These are phyloP conservation scores for Lutraria lutraria DNA, from an alignment of 2,888 invertebrate genomes.

Conservation along the genomic window DNA sequence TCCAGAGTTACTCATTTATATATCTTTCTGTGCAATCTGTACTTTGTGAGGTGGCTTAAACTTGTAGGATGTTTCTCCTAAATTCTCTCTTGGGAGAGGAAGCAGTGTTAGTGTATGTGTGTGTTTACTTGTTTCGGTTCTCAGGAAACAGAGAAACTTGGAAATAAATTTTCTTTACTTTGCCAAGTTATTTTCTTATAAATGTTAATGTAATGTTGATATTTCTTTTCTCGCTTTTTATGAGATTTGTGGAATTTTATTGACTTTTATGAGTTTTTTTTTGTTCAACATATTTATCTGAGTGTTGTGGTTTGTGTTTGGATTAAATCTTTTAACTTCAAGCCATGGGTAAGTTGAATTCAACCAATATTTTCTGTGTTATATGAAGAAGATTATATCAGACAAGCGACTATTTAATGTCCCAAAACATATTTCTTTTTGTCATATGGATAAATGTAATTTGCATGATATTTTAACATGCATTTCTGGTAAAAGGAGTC, in stretches of 20 bases:
- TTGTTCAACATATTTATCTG: too few relatives aligned
- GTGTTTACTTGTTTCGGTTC: not conserved
- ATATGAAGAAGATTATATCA: too few relatives aligned
- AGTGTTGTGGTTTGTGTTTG: too few relatives aligned
- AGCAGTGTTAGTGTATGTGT: not conserved
- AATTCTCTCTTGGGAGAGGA: not conserved
- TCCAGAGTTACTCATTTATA: not conserved
- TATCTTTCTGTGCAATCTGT: not conserved
- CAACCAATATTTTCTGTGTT: too few relatives aligned
- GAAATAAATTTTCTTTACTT: slow-evolving; percentile 10
- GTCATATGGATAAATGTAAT: too few relatives aligned
- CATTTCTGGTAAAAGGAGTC: too few relatives aligned
- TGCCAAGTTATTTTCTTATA: not conserved
- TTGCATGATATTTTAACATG: too few relatives aligned
- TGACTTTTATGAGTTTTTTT: too few relatives aligned
- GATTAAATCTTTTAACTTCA: too few relatives aligned
- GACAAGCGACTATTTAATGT: too few relatives aligned
- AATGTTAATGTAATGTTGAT: not conserved
- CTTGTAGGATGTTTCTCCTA: not conserved
- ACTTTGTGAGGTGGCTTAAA: not conserved
- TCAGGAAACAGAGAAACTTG: not conserved
- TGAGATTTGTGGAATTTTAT: not conserved
- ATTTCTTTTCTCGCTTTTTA: not conserved
- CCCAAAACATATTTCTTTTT: too few relatives aligned
- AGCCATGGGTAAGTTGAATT: too few relatives aligned